phyloP scores from a whole-genome alignment of 1,140 invertebrate genomes.

The Pachyrhynchus sulphureomaculatus region DNA sequence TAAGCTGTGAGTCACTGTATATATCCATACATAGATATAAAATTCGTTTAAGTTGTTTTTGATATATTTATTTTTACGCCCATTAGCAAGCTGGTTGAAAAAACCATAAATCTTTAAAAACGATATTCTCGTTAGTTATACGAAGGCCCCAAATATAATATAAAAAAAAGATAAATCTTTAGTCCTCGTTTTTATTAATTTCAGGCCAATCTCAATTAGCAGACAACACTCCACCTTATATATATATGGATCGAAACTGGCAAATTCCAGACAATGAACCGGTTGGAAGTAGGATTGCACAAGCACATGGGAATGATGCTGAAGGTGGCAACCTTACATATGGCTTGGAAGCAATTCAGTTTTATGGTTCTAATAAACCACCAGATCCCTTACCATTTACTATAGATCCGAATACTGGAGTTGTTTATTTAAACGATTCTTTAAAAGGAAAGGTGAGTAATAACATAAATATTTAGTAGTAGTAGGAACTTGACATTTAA shows the following conservation, averaged over 20 bases:
- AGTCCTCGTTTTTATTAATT: not conserved
- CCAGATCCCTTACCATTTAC: constrained; percentile 60
- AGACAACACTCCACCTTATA: constrained; percentile 44
- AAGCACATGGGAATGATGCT: constrained; percentile 53
- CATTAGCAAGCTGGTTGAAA: too few relatives aligned
- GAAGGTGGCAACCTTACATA: constrained; percentile 64
- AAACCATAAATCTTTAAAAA: too few relatives aligned
- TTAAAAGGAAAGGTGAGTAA: constrained; percentile 64
- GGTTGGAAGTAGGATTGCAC: constrained; percentile 63
- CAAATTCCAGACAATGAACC: constrained; percentile 63
- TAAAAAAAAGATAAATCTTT: too few relatives aligned
- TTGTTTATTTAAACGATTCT: constrained; percentile 69
- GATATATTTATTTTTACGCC: too few relatives aligned
- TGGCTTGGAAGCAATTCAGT: constrained; percentile 58
- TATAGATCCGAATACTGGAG: constrained; percentile 68
- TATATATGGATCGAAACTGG: constrained; percentile 67
- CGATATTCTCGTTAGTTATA: too few relatives aligned
- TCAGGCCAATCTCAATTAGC: constrained; percentile 22
- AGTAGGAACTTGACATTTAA: too few relatives aligned
- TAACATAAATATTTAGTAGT: too few relatives aligned
- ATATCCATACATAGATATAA: too few relatives aligned
- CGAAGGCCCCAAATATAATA: too few relatives aligned
- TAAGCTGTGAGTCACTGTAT: too few relatives aligned
- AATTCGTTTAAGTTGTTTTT: too few relatives aligned
- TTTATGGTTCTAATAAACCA: constrained; percentile 40